Conservation (phyloP, 2,113 vertebrate species). For the Ptilonorhynchus violaceus region DNA sequence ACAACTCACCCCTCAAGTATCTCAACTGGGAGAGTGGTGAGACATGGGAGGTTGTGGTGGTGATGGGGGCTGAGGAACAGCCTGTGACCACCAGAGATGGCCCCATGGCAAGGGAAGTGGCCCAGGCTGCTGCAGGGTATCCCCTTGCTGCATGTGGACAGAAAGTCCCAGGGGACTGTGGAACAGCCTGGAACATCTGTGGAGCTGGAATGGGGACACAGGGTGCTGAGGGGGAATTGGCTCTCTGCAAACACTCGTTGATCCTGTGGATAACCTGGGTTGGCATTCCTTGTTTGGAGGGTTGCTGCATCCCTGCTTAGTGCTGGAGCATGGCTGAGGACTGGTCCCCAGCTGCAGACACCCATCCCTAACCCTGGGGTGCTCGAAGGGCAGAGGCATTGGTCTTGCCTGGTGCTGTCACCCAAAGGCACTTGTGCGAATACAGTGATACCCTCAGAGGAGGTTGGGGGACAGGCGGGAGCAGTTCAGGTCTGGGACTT, state of each 20-base stretch:
- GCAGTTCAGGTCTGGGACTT: neutral
- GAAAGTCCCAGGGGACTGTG: neutral
- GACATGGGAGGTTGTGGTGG: neutral
- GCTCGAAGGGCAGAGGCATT: neutral
- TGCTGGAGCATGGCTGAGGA: neutral
- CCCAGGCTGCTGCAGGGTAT: fast-evolving
- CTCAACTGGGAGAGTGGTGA: constrained; percentile 97
- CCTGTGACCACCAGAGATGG: neutral
- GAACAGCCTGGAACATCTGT: neutral
- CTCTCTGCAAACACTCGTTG: neutral
- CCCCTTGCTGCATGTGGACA: neutral
- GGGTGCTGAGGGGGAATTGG: neutral
- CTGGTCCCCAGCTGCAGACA: neutral
- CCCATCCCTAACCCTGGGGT: neutral
- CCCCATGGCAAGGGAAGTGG: neutral
- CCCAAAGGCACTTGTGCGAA: neutral
- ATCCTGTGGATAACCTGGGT: neutral
- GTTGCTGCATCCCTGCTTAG: neutral
- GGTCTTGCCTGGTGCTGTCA: neutral
- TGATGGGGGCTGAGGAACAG: neutral
- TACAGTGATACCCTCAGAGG: neutral
- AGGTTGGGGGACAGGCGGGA: neutral
- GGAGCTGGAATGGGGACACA: neutral
- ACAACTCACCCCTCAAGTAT: constrained; percentile 92
- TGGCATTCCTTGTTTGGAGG: neutral